Evolutionary conservation across 2,113 vertebrate species (phyloP).

Genomic region (Saguinus midas): DNA sequence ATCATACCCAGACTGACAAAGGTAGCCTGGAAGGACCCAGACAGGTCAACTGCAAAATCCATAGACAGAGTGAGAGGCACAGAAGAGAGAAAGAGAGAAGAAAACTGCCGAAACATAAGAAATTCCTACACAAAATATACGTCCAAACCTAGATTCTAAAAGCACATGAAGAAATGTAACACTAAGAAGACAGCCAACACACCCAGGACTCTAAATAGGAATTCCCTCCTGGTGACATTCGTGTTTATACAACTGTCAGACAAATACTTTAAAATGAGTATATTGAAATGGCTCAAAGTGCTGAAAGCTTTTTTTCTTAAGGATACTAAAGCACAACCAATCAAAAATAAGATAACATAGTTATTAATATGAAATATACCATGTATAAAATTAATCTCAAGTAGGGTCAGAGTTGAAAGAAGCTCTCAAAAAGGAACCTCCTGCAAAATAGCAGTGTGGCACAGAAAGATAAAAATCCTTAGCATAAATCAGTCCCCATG

Average conservation of each 20-base stretch:
- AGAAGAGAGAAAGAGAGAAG: not conserved
- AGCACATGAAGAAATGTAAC: not conserved
- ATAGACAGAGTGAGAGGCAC: not conserved
- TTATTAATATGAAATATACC: not conserved
- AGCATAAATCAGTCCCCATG: not conserved
- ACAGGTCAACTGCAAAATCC: not conserved
- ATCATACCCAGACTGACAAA: not conserved
- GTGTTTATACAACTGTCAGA: not conserved
- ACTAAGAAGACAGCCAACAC: not conserved
- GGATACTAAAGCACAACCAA: not conserved
- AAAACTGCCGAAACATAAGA: not conserved
- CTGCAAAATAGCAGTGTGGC: rapidly evolving
- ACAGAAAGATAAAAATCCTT: not conserved
- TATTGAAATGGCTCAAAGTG: not conserved
- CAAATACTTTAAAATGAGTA: not conserved
- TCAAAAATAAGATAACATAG: not conserved
- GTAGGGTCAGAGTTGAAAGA: not conserved
- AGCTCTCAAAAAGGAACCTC: not conserved
- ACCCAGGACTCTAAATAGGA: not conserved
- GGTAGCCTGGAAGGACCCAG: not conserved
- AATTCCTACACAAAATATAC: not conserved
- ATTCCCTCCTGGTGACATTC: not conserved
- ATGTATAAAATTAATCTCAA: not conserved
- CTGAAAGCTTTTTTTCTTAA: not conserved
- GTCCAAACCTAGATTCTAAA: not conserved